Conservation (phyloP, 1,140 invertebrate genomes). For the Zelostemma sp. region DNA sequence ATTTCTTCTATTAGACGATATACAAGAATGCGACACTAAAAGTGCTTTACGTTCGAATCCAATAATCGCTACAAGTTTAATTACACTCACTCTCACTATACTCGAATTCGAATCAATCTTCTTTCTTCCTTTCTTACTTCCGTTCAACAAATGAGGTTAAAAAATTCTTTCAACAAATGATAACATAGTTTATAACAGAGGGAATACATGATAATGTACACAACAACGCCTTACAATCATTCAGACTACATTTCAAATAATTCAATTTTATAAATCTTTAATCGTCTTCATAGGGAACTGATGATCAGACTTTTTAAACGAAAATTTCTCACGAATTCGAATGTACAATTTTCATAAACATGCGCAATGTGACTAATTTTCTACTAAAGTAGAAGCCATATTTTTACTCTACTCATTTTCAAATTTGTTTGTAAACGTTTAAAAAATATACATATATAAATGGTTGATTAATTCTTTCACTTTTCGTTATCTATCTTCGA, state of each 20-base stretch:
- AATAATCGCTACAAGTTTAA: neutral
- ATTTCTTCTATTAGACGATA: slow-evolving; percentile 52
- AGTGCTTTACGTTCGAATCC: slow-evolving; percentile 3
- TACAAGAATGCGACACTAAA: slow-evolving; percentile 41
- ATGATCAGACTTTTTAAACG: too few species aligned
- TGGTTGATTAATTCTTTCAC: slow-evolving; percentile 22
- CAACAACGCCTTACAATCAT: neutral
- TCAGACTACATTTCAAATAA: neutral
- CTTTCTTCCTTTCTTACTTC: too few species aligned
- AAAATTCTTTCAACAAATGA: neutral
- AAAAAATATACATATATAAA: neutral
- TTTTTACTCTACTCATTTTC: neutral
- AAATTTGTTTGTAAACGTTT: neutral
- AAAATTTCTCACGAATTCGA: too few species aligned
- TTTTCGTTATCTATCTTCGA: slow-evolving; percentile 58
- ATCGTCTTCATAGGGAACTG: too few species aligned
- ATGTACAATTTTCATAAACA: too few species aligned
- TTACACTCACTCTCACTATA: neutral
- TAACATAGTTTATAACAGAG: neutral
- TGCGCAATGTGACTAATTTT: neutral
- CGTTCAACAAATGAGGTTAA: neutral
- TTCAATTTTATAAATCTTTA: too few species aligned
- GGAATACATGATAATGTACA: neutral
- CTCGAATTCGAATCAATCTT: too few species aligned
- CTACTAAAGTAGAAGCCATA: neutral